Evolutionary conservation across 1,140 invertebrate genomes (phyloP), one percentile per base, ranked within the genome.

Genomic region (Vollenhovia emeryi): DNA sequence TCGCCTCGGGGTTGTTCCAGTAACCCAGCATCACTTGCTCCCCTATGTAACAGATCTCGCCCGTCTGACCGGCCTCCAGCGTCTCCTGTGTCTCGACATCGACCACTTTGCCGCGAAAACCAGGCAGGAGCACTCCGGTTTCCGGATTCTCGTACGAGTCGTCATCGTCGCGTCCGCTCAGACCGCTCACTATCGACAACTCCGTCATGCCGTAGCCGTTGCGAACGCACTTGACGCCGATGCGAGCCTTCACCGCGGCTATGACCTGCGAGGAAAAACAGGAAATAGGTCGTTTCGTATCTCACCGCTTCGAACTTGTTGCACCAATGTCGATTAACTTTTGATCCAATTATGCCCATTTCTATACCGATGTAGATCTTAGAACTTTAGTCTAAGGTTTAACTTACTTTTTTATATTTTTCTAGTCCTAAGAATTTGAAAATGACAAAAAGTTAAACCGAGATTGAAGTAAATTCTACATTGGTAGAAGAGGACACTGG

Each of bases 161-260:
- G 6, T 89, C 43, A 1, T 45, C 15, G 9, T 11, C 27, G 57
- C 79, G 74, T 0, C 52, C 24, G 27, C 74, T 74, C 0, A 89
- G 0, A 11, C 33, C 36, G 11, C 52, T 73, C 24, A 87, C 92
- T 83, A 96, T 91, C 1, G 97, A 96, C 0, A 96, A 95, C 92
- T 97, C 97, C 4, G 97, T 97, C 91, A 97, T 95, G 0, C 97
- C 97, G 90, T 97, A 97, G 1, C 95, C 96, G 91, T 97, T 97
- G 6, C 95, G 95, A 3, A 97, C 88, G 40, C 74, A 59, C 80
- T 92, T 83, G 40, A 94, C 21, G 4, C 75, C 71, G 4, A 85
- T 18, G 0, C 86, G 87, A 15, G 66, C 69, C 2, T 59, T 80
- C 0, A 88, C 87, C 0, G 52, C 15, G 0, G 55, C 0, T 3